Evolutionary conservation across 2,113 vertebrate species (phyloP).

Genomic region (Drymodes brunneopygia): DNA sequence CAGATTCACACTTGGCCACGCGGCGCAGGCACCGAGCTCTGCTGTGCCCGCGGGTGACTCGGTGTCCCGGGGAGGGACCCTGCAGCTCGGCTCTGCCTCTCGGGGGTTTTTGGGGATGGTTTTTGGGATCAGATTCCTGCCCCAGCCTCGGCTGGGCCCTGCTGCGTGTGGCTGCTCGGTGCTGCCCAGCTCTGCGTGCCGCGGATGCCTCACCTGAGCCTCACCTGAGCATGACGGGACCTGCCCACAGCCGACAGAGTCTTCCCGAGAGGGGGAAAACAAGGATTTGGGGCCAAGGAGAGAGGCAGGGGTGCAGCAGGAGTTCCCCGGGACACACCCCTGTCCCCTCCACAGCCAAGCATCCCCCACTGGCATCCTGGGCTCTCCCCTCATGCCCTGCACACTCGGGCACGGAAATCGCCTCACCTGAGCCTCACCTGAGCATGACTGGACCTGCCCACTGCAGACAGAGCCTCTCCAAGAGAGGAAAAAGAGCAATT

Average conservation of each 20-base stretch:
- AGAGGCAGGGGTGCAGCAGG: too few relatives aligned
- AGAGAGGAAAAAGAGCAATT: neutral
- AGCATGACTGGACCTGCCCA: neutral
- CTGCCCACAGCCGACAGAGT: too few relatives aligned
- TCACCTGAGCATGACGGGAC: too few relatives aligned
- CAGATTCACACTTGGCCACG: slow-evolving; percentile 14
- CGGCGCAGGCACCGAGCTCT: neutral
- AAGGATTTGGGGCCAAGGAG: too few relatives aligned
- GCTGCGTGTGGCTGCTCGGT: neutral
- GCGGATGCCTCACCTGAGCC: neutral
- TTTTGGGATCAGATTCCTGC: neutral
- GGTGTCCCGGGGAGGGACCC: neutral
- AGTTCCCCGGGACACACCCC: too few relatives aligned
- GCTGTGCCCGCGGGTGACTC: neutral
- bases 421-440: neutral
- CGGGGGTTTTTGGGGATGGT: rapidly evolving
- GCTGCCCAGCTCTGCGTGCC: neutral
- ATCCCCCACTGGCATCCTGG: too few relatives aligned
- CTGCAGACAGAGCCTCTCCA: neutral
- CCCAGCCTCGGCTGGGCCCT: neutral
- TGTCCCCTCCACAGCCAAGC: too few relatives aligned
- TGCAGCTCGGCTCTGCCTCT: neutral
- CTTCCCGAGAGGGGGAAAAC: too few relatives aligned
- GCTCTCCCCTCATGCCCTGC: too few relatives aligned
- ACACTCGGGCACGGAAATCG: neutral